Conservation (phyloP, 92 coral and sea anemone species). For the Epizoanthus illoricatus region DNA sequence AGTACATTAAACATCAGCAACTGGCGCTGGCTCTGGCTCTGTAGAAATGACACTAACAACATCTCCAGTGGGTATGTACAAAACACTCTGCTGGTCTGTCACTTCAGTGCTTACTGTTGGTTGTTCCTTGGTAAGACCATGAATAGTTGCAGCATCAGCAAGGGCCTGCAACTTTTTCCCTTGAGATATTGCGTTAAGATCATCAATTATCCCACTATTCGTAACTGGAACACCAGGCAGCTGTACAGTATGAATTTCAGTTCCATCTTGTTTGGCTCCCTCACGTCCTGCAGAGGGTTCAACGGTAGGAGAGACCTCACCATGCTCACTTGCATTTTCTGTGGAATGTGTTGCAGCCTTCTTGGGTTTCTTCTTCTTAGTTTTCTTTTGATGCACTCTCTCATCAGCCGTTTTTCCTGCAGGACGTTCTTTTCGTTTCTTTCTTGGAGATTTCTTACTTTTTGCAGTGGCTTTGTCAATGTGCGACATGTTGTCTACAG, state of each 20-base stretch:
- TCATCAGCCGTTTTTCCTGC: background rate
- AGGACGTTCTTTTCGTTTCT: background rate
- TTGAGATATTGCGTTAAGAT: background rate
- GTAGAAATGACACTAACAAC: no score
- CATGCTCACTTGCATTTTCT: background rate
- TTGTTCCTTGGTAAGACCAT: background rate
- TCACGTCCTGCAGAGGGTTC: background rate
- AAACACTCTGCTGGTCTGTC: no score
- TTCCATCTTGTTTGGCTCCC: background rate
- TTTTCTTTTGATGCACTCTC: background rate
- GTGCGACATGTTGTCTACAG: background rate
- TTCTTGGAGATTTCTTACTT: background rate
- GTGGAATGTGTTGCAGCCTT: background rate
- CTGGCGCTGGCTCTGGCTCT: no score
- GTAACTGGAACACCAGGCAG: background rate
- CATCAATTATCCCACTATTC: background rate
- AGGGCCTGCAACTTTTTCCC: constrained; percentile 28
- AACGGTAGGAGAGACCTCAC: background rate
- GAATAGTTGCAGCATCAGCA: constrained; percentile 22
- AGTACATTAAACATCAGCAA: no score
- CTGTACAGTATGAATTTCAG: constrained; percentile 13
- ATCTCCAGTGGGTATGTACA: no score
- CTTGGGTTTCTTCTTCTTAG: background rate
- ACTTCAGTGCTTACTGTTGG: no score
- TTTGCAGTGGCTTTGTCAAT: background rate